These are phyloP conservation scores for Mirza zaza DNA, from an alignment of 2,113 vertebrate genomes.

Conservation along the genomic window DNA sequence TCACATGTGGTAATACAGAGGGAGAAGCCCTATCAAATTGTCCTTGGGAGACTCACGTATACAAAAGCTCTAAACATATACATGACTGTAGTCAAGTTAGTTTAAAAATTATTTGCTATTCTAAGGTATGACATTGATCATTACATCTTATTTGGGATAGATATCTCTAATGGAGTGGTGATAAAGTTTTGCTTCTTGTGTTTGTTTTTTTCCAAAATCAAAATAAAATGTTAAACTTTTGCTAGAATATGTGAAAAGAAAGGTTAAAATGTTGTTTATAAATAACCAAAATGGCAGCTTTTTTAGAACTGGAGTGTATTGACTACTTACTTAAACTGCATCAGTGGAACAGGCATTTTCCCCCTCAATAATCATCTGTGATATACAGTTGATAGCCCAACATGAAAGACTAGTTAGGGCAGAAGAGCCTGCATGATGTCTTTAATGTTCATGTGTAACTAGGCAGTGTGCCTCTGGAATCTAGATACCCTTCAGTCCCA, in stretches of 20 bases:
- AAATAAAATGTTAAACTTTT: neutral
- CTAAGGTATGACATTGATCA: neutral
- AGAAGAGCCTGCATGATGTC: neutral
- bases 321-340: conserved; percentile 29
- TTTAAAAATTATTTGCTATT: neutral
- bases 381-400: conserved; percentile 30
- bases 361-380: conserved; percentile 23
- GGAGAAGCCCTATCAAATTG: neutral
- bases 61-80: neutral
- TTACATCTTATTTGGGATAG: neutral
- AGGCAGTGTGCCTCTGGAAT: neutral
- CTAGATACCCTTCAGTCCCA: neutral
- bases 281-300: neutral
- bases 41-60: neutral
- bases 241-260: neutral
- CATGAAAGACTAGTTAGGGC: neutral
- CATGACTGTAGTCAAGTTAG: neutral
- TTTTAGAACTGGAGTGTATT: neutral
- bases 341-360: conserved; percentile 33
- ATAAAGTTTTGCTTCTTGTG: neutral
- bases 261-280: neutral
- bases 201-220: neutral
- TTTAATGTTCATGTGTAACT: neutral
- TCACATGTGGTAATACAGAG: too few species aligned
- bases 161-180: neutral